Evolutionary conservation across 2,113 vertebrate genomes (phyloP).

Genomic region (Daboia siamensis): DNA sequence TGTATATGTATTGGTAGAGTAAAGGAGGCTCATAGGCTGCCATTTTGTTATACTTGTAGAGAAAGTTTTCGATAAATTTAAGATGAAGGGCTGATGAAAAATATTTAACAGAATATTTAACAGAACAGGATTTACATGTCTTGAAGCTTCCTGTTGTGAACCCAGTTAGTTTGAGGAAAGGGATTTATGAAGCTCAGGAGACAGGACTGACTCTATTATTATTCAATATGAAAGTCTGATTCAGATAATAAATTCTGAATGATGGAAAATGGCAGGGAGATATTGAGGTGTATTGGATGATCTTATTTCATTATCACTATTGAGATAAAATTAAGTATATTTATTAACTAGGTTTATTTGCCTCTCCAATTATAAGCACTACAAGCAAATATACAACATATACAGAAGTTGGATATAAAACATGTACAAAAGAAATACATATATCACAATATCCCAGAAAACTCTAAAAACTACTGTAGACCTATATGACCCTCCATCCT

Average conservation of each 20-base stretch:
- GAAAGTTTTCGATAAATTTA: not conserved
- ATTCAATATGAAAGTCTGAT: not conserved
- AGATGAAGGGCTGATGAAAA: not conserved
- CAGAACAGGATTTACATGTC: not conserved
- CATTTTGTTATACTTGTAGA: not conserved
- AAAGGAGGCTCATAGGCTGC: not conserved
- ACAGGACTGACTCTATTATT: not conserved
- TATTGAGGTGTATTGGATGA: not conserved
- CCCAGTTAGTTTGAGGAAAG: not conserved
- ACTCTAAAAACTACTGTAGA: not conserved
- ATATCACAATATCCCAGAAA: not conserved
- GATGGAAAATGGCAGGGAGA: not conserved
- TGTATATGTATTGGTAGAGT: not conserved
- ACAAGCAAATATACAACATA: not conserved
- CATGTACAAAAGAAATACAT: not conserved
- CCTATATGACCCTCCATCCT: not conserved
- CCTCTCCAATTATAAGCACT: not conserved
- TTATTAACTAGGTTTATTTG: not conserved
- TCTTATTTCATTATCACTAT: not conserved
- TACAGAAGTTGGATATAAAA: not conserved
- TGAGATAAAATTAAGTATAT: not conserved
- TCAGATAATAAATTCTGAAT: not conserved
- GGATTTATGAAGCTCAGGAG: not conserved
- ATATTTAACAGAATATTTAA: not conserved
- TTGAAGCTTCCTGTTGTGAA: not conserved